These are phyloP conservation scores for Larimichthys crocea DNA, from an alignment of 2,113 vertebrate genomes.

Conservation along the genomic window DNA sequence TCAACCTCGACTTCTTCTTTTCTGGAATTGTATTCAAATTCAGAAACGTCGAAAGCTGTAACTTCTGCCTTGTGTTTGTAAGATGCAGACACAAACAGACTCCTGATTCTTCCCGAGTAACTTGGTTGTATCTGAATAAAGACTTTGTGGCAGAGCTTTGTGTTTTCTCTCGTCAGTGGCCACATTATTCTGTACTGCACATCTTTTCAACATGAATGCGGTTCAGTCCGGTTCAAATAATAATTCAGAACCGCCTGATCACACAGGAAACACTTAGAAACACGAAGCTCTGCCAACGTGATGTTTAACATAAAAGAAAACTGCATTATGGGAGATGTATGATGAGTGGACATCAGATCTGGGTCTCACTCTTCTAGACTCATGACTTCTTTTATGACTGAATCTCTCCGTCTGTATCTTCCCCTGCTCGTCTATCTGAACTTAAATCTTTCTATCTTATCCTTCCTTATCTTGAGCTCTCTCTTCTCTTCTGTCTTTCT, in stretches of 20 bases:
- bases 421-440: too few relatives aligned
- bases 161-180: neutral
- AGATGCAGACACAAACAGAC: neutral
- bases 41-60: neutral
- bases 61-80: too few relatives aligned
- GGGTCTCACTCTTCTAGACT: neutral
- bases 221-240: neutral
- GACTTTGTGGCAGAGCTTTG: neutral
- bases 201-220: neutral
- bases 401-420: neutral
- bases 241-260: neutral
- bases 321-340: neutral
- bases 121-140: neutral
- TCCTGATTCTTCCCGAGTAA: slow-evolving; percentile 1
- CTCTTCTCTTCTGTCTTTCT: neutral
- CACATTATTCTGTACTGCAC: neutral
- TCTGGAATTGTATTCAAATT: neutral
- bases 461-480: neutral
- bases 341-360: neutral
- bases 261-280: neutral
- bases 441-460: neutral
- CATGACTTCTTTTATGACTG: neutral
- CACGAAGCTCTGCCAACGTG: neutral
- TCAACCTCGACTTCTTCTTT: neutral
- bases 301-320: neutral